These are phyloP conservation scores for Berghia stephanieae DNA, from an alignment of 1,140 invertebrate species.

Conservation along the genomic window DNA sequence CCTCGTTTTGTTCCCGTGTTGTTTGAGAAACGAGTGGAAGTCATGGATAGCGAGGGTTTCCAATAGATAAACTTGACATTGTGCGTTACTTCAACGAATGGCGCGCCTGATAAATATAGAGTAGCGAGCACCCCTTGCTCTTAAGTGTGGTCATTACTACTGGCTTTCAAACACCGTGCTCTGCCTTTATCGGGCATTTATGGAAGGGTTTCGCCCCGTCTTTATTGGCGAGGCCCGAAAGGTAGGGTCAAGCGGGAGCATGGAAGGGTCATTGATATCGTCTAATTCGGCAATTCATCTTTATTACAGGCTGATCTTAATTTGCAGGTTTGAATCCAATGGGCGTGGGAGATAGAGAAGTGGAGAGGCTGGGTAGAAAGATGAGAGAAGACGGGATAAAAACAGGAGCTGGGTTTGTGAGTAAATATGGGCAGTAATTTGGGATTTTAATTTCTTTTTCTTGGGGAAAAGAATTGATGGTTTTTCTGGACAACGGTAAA, in stretches of 20 bases:
- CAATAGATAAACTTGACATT: conserved; percentile 28
- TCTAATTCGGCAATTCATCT: conserved; percentile 33
- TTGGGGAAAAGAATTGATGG: no score
- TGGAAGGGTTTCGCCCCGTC: background rate
- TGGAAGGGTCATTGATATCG: conserved; percentile 8
- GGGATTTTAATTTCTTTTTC: no score
- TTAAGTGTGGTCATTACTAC: conserved; percentile 20
- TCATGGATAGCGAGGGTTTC: background rate
- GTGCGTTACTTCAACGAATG: no score
- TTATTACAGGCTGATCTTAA: conserved; percentile 30
- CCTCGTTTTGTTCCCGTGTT: conserved; percentile 22
- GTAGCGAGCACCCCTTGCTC: background rate
- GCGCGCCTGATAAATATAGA: conserved; percentile 24
- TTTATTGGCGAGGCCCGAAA: conserved; percentile 30
- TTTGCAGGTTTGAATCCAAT: conserved; percentile 21
- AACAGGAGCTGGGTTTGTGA: conserved; percentile 1
- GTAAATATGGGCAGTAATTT: no score
- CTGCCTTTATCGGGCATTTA: conserved; percentile 22
- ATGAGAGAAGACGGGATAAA: no score
- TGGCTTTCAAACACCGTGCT: background rate
- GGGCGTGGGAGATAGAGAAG: conserved; percentile 17
- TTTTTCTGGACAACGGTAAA: no score
- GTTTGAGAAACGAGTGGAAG: background rate
- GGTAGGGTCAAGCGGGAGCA: conserved; percentile 20
- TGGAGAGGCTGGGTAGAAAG: no score